These are phyloP conservation scores for Chanos chanos DNA, from an alignment of 2,797 vertebrate genomes.

Conservation along the genomic window DNA sequence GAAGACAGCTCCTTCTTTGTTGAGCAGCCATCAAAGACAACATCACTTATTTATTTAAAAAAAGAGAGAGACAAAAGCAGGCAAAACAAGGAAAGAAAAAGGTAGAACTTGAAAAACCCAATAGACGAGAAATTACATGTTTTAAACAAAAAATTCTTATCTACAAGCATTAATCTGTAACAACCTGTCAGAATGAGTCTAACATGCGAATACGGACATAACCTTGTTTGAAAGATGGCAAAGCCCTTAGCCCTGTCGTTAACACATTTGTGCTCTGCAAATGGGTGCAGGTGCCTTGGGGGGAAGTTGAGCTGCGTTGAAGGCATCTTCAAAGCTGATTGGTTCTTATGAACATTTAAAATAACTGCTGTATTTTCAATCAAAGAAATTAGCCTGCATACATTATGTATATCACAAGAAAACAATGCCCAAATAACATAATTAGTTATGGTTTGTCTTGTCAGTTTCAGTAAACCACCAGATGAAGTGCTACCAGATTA, in stretches of 20 bases:
- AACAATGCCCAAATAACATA: too few relatives aligned
- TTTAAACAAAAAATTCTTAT: slow-evolving; percentile 24
- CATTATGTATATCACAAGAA: too few relatives aligned
- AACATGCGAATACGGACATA: slow-evolving; percentile 21
- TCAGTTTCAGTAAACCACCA: too few relatives aligned
- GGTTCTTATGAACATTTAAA: too few relatives aligned
- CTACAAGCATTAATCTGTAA: slow-evolving; percentile 44
- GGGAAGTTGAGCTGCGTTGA: too few relatives aligned
- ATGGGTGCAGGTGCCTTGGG: background rate
- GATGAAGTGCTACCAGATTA: too few relatives aligned
- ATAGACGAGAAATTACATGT: background rate
- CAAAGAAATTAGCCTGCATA: too few relatives aligned
- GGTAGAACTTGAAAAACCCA: slow-evolving; percentile 39
- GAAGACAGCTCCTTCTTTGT: slow-evolving; percentile 95
- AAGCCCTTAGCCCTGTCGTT: slow-evolving; percentile 12
- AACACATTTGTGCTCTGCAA: background rate
- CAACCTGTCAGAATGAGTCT: slow-evolving; percentile 28
- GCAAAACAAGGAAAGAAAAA: slow-evolving; percentile 43
- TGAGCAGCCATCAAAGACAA: slow-evolving; percentile 90
- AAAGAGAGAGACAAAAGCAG: slow-evolving; percentile 37
- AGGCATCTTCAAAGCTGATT: too few relatives aligned
- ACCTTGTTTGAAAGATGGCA: slow-evolving; percentile 11
- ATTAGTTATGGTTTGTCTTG: too few relatives aligned
- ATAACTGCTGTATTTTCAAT: too few relatives aligned
- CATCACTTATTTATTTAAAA: slow-evolving; percentile 73